Base-by-base conservation (phyloP, 1,140 invertebrate genomes). In the Aphaenogaster ashmeadi region DNA sequence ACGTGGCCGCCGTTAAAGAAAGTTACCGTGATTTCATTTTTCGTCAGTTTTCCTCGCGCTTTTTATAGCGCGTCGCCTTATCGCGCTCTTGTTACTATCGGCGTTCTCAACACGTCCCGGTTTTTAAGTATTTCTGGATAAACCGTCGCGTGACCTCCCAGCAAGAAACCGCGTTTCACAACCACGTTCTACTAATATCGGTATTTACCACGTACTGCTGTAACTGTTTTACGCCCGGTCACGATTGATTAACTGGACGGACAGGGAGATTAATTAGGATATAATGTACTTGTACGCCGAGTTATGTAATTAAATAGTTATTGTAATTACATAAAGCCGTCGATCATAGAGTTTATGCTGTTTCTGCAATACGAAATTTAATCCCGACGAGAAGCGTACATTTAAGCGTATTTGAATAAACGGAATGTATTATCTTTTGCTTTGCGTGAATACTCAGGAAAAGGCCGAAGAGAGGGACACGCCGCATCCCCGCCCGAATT, bases 11-110 rank as follows among this genome's bases (percentile, higher is more conserved):
- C 80, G 21, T 83, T 83, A 75, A 84, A 62, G 41, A 60, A 62
- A 75, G 54, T 75, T 74, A 50, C 54, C 69, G 69, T 62, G 80
- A 84, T 84, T 84, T 62, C 69, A 44, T 75, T 71, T 71, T 56
- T 69, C 47, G 54, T 13, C 18, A 74, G 18, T 47, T 44, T 67
- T 41, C 41, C 50, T 56, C 2, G 47, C 47, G 6, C 33, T 50
- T 27, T 64, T 79, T 80, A 21, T 2, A 66, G 33, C 33, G 60
- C 36, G 27, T 62, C 36, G 3, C 52, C 27, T 74, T 21, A 52
- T 47, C 47, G 33, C 15, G 33, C 33, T 67, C 41, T 50, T 21
- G 33, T 80, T 80, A 50, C 18, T 80, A 67, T 67, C 52, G 54
- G 3, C 21, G 27, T 72, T 58, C 27, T 71, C 21, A 33, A 15